phyloP scores from a whole-genome alignment of 2,113 vertebrate species.

The Hiodon alosoides region DNA sequence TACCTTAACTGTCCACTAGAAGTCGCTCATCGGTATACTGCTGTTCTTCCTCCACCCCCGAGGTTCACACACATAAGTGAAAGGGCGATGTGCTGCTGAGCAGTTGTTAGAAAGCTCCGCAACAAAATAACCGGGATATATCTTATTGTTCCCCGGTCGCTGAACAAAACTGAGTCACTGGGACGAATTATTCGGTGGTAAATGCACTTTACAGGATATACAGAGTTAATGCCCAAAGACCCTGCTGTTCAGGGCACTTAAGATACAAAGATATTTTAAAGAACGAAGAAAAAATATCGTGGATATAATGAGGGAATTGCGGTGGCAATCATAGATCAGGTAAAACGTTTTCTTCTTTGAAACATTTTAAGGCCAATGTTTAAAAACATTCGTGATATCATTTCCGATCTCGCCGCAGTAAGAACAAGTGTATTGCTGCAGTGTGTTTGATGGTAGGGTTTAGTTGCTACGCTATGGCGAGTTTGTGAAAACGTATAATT shows the following conservation, averaged over 20 bases:
- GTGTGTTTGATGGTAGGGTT: no score
- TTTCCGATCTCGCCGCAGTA: not conserved
- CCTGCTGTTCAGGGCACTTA: not conserved
- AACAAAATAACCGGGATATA: constrained; percentile 25
- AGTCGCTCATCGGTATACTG: not conserved
- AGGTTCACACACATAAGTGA: constrained; percentile 9
- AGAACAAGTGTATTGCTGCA: constrained; percentile 3
- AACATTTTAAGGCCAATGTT: not conserved
- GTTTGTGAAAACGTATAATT: no score
- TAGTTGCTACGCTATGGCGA: no score
- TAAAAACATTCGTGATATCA: not conserved
- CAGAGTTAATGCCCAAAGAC: not conserved
- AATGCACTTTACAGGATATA: not conserved
- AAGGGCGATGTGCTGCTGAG: constrained; percentile 26
- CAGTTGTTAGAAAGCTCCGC: constrained; percentile 17
- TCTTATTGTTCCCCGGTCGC: constrained; percentile 12
- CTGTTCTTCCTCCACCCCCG: not conserved
- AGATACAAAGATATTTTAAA: not conserved
- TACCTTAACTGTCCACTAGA: constrained; percentile 21
- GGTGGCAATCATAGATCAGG: constrained; percentile 2
- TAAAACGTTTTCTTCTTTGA: constrained; percentile 1
- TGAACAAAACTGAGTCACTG: not conserved
- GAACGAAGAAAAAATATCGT: constrained; percentile 1
- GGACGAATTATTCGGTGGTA: not conserved
- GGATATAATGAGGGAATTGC: not conserved